Base-by-base conservation (phyloP, 2,113 vertebrate genomes). In the Porphyrio hochstetteri region DNA sequence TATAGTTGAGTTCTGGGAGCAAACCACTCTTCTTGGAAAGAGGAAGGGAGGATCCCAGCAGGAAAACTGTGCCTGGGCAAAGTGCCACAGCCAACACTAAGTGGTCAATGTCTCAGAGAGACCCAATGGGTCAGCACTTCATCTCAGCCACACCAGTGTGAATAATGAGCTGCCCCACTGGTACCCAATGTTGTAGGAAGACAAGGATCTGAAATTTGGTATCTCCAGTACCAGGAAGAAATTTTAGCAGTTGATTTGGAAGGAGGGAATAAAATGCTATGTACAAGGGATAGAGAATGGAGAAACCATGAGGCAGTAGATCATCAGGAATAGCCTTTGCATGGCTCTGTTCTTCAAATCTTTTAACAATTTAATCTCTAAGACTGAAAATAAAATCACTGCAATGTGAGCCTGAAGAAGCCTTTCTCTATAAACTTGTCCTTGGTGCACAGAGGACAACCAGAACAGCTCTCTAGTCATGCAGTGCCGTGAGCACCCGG, bases 111-210 rank as follows among this genome's bases (percentile, higher is more conserved):
- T 19, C 64, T 68, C 18, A 61, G 44, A 61, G 44, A 72, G 55
- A 42, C 18, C 52, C 28, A 15, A 13, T 1, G 1, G 52, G 44
- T 55, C 33, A 9, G 3, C 2, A 1, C 18, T 70, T 88, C 31
- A 33, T 27, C 29, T 48, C 81, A 82, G 1, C 4, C 60, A 61
- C 40, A 82, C 3, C 55, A 59, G 7, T 13, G 16, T 33, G 59
- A 42, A 29, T 10, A 55, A 77, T 50, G 16, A 81, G 16, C 52
- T 79, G 27, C 56, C 75, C 19, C 19, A 59, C 19, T 82, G 16
- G 81, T 11, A 24, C 8, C 21, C 36, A 63, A 0, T 23, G 4
- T 4, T 7, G 1, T 0, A 68, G 50, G n/a, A 56, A 61, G 79
- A 14, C 33, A 71, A 55, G 44, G 48, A 50, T 53, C 17, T 38